Evolutionary conservation across 2,113 vertebrate species (phyloP).

Genomic region (Cariama cristata): DNA sequence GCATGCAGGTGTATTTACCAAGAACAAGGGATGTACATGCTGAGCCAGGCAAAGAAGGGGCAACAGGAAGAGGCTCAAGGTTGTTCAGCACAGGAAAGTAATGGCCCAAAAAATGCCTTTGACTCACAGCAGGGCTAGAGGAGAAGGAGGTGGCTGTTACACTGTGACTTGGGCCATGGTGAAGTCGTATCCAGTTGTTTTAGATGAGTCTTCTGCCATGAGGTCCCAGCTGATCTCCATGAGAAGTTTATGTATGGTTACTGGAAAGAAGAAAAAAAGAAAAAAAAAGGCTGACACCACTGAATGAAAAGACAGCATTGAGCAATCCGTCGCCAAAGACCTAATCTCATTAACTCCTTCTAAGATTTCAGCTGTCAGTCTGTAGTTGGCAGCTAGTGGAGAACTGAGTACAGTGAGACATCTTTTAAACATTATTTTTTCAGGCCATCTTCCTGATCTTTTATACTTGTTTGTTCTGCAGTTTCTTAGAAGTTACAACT

Average conservation of each 20-base stretch:
- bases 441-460: constrained; percentile 52
- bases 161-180: not conserved
- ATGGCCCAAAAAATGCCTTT: not conserved
- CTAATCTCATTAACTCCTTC: constrained; percentile 45
- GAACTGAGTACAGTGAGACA: constrained; percentile 18
- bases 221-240: not conserved
- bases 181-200: constrained; percentile 14
- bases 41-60: not conserved
- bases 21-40: not conserved
- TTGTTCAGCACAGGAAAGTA: not conserved
- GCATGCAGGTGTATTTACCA: not conserved
- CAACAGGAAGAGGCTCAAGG: not conserved
- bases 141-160: not conserved
- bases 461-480: constrained; percentile 60
- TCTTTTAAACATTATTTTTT: constrained; percentile 53
- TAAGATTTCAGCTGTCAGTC: not conserved
- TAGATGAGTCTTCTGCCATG: not conserved
- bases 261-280: not conserved
- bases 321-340: not conserved
- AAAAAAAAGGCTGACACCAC: not conserved
- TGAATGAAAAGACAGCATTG: not conserved
- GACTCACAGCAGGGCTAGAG: constrained; percentile 1
- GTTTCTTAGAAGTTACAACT: constrained; percentile 59
- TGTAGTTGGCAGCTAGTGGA: not conserved
- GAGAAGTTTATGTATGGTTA: not conserved